A percentile compares a stretch with the other conserved stretches of the same genome.
Evolutionary conservation across 2,113 vertebrate species (phyloP).

Genomic region (Laterallus jamaicensis): DNA sequence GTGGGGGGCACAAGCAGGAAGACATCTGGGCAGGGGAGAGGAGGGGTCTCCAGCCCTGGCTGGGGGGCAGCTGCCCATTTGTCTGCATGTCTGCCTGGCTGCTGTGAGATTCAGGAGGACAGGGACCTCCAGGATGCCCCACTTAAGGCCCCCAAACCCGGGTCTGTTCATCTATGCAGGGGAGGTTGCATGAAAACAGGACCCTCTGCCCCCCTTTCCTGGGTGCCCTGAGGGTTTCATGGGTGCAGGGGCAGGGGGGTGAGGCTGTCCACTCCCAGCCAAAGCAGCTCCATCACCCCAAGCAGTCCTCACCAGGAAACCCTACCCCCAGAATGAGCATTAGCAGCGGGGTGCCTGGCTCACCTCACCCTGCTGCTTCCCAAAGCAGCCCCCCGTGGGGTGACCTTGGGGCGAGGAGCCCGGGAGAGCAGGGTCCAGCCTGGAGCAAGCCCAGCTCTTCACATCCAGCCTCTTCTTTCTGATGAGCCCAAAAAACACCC

Average conservation of each 20-base stretch:
- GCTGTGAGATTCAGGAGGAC: background rate
- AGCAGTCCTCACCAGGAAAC: background rate
- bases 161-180: rapidly evolving
- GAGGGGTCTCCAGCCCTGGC: background rate
- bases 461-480: background rate
- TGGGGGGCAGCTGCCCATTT: background rate
- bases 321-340: rapidly evolving
- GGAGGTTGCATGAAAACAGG: no score
- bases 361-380: background rate
- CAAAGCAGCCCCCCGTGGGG: background rate
- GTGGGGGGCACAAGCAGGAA: background rate
- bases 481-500: background rate
- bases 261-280: background rate
- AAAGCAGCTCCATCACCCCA: background rate
- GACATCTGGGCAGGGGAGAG: background rate
- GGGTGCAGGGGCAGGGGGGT: background rate
- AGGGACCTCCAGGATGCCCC: background rate
- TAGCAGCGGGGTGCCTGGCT: background rate
- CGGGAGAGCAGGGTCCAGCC: rapidly evolving
- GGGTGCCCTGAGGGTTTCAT: background rate
- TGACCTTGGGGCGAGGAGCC: rapidly evolving
- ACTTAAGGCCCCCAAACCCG: rapidly evolving
- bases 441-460: background rate
- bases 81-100: background rate
- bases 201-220: background rate